These are phyloP conservation scores for Barbus barbus DNA, from an alignment of 2,113 vertebrate species.

Conservation along the genomic window DNA sequence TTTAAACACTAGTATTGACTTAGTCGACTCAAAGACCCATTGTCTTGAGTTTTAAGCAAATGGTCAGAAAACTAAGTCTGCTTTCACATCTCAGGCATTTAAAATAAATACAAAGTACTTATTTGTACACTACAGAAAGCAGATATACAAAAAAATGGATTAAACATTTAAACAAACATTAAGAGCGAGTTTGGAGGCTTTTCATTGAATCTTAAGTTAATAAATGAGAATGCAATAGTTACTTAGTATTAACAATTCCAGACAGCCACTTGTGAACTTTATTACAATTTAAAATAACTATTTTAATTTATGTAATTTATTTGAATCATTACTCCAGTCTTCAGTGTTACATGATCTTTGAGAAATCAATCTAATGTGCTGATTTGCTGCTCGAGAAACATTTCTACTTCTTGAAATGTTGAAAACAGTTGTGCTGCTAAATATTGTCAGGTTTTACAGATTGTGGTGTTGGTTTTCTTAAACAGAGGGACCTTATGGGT, in stretches of 20 bases:
- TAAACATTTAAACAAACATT: too few relatives aligned
- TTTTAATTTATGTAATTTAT: too few relatives aligned
- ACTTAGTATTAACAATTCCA: not conserved
- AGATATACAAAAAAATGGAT: not conserved
- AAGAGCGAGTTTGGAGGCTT: too few relatives aligned
- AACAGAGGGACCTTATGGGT: slow-evolving; percentile 89
- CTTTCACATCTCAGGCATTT: not conserved
- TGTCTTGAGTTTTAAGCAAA: slow-evolving; percentile 24
- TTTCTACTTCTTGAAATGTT: too few relatives aligned
- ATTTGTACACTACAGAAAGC: not conserved
- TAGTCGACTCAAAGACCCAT: not conserved
- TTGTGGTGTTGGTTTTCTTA: slow-evolving; percentile 48
- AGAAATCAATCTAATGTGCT: too few relatives aligned
- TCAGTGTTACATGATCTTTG: too few relatives aligned
- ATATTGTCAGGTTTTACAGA: too few relatives aligned
- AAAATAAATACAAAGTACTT: not conserved
- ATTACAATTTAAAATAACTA: too few relatives aligned
- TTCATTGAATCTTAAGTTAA: not conserved
- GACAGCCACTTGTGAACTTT: too few relatives aligned
- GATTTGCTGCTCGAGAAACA: too few relatives aligned
- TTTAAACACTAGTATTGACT: slow-evolving; percentile 13
- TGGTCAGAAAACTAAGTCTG: not conserved
- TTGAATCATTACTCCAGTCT: too few relatives aligned
- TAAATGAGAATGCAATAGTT: not conserved
- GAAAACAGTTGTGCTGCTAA: too few relatives aligned